Evolutionary conservation across 2,888 invertebrate species (phyloP), one percentile per base, ranked within the genome.

Genomic region (Spialia ferax): DNA sequence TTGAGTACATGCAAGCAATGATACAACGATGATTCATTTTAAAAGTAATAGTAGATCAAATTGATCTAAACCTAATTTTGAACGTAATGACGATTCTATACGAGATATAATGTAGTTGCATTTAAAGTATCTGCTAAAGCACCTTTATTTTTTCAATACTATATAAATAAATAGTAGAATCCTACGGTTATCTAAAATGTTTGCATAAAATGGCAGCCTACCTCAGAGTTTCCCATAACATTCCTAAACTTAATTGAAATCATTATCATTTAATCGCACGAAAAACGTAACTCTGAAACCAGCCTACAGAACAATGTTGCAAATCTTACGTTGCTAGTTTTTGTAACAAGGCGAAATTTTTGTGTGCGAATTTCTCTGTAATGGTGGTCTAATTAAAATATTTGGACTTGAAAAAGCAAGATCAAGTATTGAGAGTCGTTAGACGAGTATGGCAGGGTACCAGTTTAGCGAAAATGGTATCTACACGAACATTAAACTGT

Each of bases 311-410:
- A 38, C 59, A 66, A 54, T 32, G 59, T 54, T 66, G 60, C 42
- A 66, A 59, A 66, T 54, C 59, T 45, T 60, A 66, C 66, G 42
- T 55, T 8, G 66, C 66, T 60, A 60, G 60, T 66, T 61, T 66
- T 66, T 66, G 59, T 29, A 22, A 45, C 54, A 22, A 4, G 60
- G 13, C 54, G 54, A 55, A n/a, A 66, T 60, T 66, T 66, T 66
- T 66, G 60, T 66, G 60, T 54, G 60, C 60, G 52, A 66, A 66
- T 66, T 66, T 66, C 66, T 54, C 66, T 45, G 66, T 66, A 66
- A 66, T 61, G 66, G 67, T 61, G 55, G 61, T 62, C 67, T 67
- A 61, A 67, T 67, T 67, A 67, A 67, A 67, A 67, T 67, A 67
- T 67, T 67, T 67, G 32, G 48, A 67, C 45, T 62, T 61, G 35